These are phyloP conservation scores for Calephelis perditalis DNA, from an alignment of 2,888 invertebrate genomes.

Conservation along the genomic window DNA sequence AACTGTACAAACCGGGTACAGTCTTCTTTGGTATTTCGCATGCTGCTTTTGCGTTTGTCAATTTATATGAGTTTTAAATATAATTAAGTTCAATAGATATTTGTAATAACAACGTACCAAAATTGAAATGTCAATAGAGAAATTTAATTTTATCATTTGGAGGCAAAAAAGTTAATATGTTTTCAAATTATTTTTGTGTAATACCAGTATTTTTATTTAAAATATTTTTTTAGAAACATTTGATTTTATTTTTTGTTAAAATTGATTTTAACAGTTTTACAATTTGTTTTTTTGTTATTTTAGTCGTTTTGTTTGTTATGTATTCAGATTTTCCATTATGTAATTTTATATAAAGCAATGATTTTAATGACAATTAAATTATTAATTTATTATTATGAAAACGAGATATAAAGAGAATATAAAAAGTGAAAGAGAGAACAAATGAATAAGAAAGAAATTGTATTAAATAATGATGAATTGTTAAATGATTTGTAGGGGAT, in stretches of 20 bases:
- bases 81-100: too few relatives aligned
- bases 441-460: constrained; percentile 11
- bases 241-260: too few relatives aligned
- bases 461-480: constrained; percentile 1
- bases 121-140: not conserved
- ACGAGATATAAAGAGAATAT: not conserved
- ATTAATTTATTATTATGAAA: not conserved
- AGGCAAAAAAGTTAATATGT: not conserved
- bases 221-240: too few relatives aligned
- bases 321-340: too few relatives aligned
- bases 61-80: not conserved
- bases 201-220: too few relatives aligned
- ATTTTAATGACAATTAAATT: too few relatives aligned
- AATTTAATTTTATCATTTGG: not conserved
- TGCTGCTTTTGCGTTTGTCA: constrained; percentile 36
- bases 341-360: too few relatives aligned
- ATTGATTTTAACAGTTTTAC: too few relatives aligned
- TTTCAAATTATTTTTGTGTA: too few relatives aligned
- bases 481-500: constrained; percentile 4
- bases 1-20: constrained; percentile 53
- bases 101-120: too few relatives aligned
- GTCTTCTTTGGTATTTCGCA: constrained; percentile 58
- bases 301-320: too few relatives aligned
- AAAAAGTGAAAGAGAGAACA: not conserved
- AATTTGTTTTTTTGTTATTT: too few relatives aligned